Conservation (phyloP, 2,888 invertebrate species). For the Caenorhabditis doughertyi region DNA sequence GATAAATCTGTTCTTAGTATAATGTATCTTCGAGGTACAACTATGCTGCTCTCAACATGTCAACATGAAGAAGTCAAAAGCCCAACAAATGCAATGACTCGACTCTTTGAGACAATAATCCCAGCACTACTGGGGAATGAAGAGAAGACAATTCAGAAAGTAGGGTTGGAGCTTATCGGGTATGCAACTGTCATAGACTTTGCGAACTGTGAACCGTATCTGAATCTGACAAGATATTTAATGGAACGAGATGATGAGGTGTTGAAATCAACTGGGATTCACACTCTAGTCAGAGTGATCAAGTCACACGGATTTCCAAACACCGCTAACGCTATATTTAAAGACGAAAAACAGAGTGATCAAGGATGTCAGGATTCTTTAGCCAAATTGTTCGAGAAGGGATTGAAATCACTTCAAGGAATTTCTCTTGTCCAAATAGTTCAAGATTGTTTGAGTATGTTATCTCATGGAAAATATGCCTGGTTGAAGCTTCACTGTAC, state of each 20-base stretch:
- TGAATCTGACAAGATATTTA: constrained; percentile 34
- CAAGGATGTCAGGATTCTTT: constrained; percentile 19
- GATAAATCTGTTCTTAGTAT: neutral
- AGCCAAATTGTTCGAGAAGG: constrained; percentile 32
- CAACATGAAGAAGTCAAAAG: constrained; percentile 34
- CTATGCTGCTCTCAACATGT: constrained; percentile 51
- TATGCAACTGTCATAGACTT: constrained; percentile 53
- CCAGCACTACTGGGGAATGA: constrained; percentile 43
- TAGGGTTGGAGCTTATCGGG: constrained; percentile 57
- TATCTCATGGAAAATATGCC: constrained; percentile 35
- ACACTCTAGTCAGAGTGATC: constrained; percentile 34
- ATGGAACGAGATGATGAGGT: constrained; percentile 33
- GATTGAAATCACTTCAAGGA: constrained; percentile 24
- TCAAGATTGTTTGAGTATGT: constrained; percentile 48
- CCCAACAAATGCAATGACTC: constrained; percentile 28
- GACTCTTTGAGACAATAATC: constrained; percentile 44
- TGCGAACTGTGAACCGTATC: constrained; percentile 40
- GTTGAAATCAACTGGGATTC: constrained; percentile 35
- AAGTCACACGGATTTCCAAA: constrained; percentile 31
- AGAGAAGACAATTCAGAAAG: constrained; percentile 28
- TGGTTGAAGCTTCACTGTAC: constrained; percentile 26
- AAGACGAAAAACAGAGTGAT: neutral
- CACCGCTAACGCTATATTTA: constrained; percentile 31
- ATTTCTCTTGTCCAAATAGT: constrained; percentile 25
- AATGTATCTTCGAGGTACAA: constrained; percentile 37